Conservation (phyloP, 2,888 invertebrate genomes). For the Macrophya annulata region DNA sequence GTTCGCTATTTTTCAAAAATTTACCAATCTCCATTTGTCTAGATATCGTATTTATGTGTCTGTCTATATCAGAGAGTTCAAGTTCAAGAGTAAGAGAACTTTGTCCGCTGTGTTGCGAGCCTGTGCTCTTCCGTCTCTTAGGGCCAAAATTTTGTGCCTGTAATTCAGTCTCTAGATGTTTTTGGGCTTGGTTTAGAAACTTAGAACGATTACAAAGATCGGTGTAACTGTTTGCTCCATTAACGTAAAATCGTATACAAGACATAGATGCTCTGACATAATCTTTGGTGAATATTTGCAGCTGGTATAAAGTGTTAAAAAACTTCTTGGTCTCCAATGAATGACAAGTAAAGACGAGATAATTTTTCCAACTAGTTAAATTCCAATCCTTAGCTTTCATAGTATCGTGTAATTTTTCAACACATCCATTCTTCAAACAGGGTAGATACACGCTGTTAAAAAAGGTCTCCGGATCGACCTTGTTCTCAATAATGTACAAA, state of each 20-base stretch:
- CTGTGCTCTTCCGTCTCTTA: conserved; percentile 68
- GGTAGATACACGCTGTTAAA: conserved; percentile 87
- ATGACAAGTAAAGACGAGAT: conserved; percentile 87
- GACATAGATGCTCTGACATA: conserved; percentile 90
- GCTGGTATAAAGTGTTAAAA: conserved; percentile 87
- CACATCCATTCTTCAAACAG: conserved; percentile 85
- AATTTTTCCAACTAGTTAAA: conserved; percentile 87
- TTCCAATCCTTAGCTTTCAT: conserved; percentile 86
- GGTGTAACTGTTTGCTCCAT: conserved; percentile 82
- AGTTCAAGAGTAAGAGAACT: conserved; percentile 85
- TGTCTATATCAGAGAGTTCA: conserved; percentile 87
- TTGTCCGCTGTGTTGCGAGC: conserved; percentile 61
- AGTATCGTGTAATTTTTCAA: conserved; percentile 83
- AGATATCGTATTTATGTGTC: conserved; percentile 89
- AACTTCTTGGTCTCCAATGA: conserved; percentile 86
- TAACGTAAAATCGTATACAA: conserved; percentile 88
- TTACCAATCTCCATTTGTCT: conserved; percentile 92
- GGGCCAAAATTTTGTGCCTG: conserved; percentile 66
- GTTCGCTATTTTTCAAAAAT: conserved; percentile 86
- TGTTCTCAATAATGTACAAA: conserved; percentile 86
- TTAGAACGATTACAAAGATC: conserved; percentile 82
- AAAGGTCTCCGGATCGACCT: conserved; percentile 86
- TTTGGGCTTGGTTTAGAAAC: conserved; percentile 83
- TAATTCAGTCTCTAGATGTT: conserved; percentile 85
- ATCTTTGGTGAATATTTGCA: conserved; percentile 88